Conservation (phyloP, 2,797 vertebrate genomes). For the Bradypodion pumilum region DNA sequence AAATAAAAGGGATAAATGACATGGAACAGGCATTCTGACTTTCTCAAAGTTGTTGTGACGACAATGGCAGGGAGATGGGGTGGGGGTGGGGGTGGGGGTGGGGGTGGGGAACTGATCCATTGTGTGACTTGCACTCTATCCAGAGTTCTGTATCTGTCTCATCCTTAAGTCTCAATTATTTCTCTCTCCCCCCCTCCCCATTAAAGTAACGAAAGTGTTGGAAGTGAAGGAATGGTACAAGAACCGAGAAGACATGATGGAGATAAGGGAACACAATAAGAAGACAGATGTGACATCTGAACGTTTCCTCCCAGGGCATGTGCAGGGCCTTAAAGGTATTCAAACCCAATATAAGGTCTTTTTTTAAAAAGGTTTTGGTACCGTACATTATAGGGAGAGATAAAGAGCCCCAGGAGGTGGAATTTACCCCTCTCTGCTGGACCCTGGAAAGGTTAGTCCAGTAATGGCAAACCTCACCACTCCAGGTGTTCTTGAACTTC, state of each 20-base stretch:
- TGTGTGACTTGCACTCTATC: not conserved
- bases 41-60: too few species aligned
- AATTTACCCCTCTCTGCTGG: not conserved
- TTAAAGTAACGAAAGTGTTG: constrained; percentile 74
- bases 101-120: too few species aligned
- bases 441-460: not conserved
- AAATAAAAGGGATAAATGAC: too few species aligned
- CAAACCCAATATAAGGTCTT: too few species aligned
- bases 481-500: too few species aligned
- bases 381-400: not conserved
- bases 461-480: too few species aligned
- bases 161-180: not conserved
- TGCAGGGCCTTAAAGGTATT: constrained; percentile 79
- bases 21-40: too few species aligned
- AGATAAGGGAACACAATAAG: constrained; percentile 78
- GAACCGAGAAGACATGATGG: constrained; percentile 82
- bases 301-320: constrained; percentile 77
- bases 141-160: not conserved
- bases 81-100: too few species aligned
- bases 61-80: too few species aligned
- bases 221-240: constrained; percentile 83
- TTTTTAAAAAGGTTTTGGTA: too few species aligned
- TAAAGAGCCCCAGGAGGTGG: not conserved
- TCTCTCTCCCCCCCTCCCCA: rapidly evolving
- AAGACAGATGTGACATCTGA: constrained; percentile 73